Evolutionary conservation across 2,888 invertebrate genomes (phyloP), one percentile per base, ranked within the genome.

Genomic region (Dinocampus coccinellae): DNA sequence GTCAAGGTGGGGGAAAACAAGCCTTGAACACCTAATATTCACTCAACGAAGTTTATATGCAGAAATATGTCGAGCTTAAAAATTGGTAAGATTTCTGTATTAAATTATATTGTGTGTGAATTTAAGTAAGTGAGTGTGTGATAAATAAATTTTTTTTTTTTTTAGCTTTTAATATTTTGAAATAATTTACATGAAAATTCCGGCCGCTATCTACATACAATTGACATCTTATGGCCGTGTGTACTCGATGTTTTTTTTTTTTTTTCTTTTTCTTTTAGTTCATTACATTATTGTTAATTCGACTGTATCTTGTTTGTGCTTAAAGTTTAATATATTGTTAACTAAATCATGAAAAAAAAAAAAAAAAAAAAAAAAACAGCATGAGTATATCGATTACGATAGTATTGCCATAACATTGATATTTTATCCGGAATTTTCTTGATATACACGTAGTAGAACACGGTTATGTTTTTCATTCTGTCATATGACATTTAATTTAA

Each of bases 51-150:
- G 77, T 78, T 80, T 85, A 87, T 86, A 88, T 88, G 86, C 85
- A 85, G 87, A 88, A 90, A 89, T 89, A 90, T 91, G 90, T 90
- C 90, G 88, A 91, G 90, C 88, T 88, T 91, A 89, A 91, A 90
- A 89, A 89, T 90, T 85, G 90, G 90, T 90, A 89, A 89, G 90
- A 85, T 20, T 69, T 70, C 57, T 36, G 57, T 42, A 55, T 42
- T 42, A 11, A 58, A 29, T 65, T 24, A 42, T 22, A 10, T 61
- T 34, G 20, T 13, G 24, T 39, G 2, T 34, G 26, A 1, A 58
- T 13, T 71, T 29, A 29, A 34, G 33, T 61, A 22, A 42, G 13
- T 61, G 22, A 29, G n/a, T 42, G 62, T 39, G 24, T 2, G 24
- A 22, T 24, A 26, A 9, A 34, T 39, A 11, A 1, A 29, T 34